Conservation (phyloP, 2,888 invertebrate species). For the Xestia c-nigrum region DNA sequence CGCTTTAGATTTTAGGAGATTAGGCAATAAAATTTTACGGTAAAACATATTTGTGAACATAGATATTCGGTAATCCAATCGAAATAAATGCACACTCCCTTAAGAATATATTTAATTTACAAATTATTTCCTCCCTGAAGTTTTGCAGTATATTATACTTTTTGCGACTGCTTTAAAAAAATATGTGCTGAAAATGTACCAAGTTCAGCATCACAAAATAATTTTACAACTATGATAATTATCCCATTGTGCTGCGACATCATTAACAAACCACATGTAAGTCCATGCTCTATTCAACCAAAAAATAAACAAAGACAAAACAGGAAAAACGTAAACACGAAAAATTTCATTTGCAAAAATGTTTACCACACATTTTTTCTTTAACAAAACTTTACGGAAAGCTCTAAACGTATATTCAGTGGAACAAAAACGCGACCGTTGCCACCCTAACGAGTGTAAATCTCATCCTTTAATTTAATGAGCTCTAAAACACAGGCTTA, state of each 20-base stretch:
- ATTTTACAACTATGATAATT: background rate
- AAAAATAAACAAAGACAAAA: constrained; percentile 8
- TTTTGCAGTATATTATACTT: background rate
- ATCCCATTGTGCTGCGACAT: background rate
- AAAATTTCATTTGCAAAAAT: constrained; percentile 53
- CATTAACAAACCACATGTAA: constrained; percentile 12
- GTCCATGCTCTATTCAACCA: constrained; percentile 19
- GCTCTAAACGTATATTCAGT: constrained; percentile 60
- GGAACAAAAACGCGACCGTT: constrained; percentile 70
- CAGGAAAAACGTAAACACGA: constrained; percentile 8
- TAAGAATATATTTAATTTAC: no score
- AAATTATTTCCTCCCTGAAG: no score
- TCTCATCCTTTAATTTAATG: constrained; percentile 86
- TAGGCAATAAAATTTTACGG: no score
- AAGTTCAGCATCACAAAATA: background rate
- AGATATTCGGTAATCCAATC: no score
- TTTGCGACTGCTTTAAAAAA: background rate
- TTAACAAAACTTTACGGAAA: constrained; percentile 47
- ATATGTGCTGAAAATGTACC: background rate
- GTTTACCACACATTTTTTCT: constrained; percentile 50
- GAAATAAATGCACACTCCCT: no score
- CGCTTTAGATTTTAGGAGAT: no score
- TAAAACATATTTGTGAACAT: no score
- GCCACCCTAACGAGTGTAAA: constrained; percentile 80
- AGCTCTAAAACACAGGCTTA: constrained; percentile 86